Conservation (phyloP, 2,888 invertebrate genomes). For the Byasa hedistus region DNA sequence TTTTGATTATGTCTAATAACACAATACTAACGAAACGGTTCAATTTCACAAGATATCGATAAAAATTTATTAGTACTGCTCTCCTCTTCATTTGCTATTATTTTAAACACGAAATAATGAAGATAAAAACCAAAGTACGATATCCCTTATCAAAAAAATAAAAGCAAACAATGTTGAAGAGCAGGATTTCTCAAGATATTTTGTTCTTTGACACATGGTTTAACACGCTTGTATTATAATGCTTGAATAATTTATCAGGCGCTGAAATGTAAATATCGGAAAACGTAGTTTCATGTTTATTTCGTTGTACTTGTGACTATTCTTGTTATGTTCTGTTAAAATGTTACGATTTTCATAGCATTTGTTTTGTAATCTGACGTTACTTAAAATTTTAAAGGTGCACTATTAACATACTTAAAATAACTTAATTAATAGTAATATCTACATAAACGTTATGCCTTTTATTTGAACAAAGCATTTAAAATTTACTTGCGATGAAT, state of each 20-base stretch:
- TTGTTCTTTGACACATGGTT: slow-evolving; percentile 6
- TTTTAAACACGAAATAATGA: not conserved
- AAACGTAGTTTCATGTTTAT: slow-evolving; percentile 1
- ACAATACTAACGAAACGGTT: too few species aligned
- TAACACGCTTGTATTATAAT: slow-evolving; percentile 10
- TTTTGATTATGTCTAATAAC: too few species aligned
- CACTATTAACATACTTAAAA: too few species aligned
- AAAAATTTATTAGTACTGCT: not conserved
- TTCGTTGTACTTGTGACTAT: not conserved
- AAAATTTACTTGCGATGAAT: too few species aligned
- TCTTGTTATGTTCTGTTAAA: not conserved
- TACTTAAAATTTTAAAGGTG: too few species aligned
- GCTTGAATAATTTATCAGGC: slow-evolving; percentile 25
- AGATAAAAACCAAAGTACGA: not conserved
- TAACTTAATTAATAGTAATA: too few species aligned
- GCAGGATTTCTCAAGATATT: not conserved
- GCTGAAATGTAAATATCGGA: slow-evolving; percentile 7
- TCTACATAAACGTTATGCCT: too few species aligned
- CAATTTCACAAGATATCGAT: not conserved
- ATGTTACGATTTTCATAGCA: not conserved
- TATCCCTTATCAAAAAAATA: not conserved
- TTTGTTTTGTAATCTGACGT: too few species aligned
- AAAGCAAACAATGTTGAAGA: not conserved
- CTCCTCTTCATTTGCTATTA: not conserved
- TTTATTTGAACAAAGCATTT: too few species aligned